A percentile compares a stretch with the other conserved stretches of the same genome.
Evolutionary conservation across 1,140 invertebrate genomes (phyloP).

Genomic region (Manduca sexta): DNA sequence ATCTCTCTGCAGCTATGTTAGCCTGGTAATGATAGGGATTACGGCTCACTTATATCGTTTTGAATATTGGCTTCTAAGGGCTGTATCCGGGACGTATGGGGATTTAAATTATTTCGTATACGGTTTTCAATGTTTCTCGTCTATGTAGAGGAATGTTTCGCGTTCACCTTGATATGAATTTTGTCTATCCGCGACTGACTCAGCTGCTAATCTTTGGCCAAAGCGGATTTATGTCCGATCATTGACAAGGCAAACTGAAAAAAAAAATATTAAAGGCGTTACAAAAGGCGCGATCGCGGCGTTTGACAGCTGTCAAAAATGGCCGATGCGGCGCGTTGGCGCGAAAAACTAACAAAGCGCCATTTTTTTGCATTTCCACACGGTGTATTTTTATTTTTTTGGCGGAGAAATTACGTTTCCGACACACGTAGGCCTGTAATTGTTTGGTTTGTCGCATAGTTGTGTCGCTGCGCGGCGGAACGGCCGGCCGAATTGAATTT

Average conservation of each 20-base stretch:
- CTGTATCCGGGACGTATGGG: no score
- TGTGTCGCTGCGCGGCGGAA: constrained; percentile 38
- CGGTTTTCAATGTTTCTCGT: no score
- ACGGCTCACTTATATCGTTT: no score
- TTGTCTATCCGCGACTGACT: no score
- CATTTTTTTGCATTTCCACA: constrained; percentile 43
- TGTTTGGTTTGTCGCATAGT: constrained; percentile 64
- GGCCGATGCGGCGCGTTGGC: constrained; percentile 50
- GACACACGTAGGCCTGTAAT: constrained; percentile 62
- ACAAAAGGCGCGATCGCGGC: constrained; percentile 50
- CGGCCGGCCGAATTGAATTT: constrained; percentile 65
- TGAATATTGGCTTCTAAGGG: no score
- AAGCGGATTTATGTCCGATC: background rate
- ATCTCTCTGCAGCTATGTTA: background rate
- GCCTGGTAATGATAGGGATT: background rate
- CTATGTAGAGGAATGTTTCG: no score
- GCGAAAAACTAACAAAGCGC: constrained; percentile 62
- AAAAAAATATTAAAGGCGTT: constrained; percentile 23
- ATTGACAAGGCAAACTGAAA: no score
- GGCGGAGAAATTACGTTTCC: constrained; percentile 64
- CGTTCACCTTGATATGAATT: no score
- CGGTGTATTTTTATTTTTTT: constrained; percentile 33
- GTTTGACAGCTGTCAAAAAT: constrained; percentile 69
- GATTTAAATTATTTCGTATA: no score
- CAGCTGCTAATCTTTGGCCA: no score